Evolutionary conservation across 2,888 invertebrate species (phyloP), one percentile per base, ranked within the genome.

Genomic region (Thymelicus acteon): DNA sequence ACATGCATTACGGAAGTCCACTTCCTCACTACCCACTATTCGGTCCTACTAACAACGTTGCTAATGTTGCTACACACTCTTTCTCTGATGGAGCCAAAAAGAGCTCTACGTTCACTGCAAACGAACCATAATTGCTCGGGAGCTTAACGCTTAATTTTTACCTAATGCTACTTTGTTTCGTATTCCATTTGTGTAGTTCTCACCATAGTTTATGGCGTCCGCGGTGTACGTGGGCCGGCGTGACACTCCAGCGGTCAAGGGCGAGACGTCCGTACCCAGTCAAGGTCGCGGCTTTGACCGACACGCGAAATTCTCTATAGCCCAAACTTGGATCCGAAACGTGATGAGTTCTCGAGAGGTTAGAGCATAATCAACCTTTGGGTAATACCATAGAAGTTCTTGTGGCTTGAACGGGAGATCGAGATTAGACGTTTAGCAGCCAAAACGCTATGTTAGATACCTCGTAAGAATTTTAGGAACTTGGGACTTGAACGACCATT

Each of bases 271-370:
- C 74, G 75, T 63, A 72, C 76, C 72, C 76, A 71, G 71, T 68
- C 79, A 82, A 82, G 82, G 82, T 82, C 80, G 76, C 75, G 77
- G 71, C 77, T 76, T 76, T 75, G 79, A 79, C 80, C 78, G 77
- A 74, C 73, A 74, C 75, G 74, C 75, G 72, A 78, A 78, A 75
- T 76, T 77, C 67, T 76, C 75, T 67, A 75, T 76, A 76, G 77
- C 24, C 60, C 52, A 40, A 58, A 52, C 49, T 64, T 60, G 52
- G 37, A 44, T 24, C 6, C 0, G n/a, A 39, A 39, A 58, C 58
- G n/a, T 3, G 4, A 37, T 15, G 39, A n/a, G 12, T 12, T 3
- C 7, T 13, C 8, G 49, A 58, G 49, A 70, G 24, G 40, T 1
- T 37, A 44, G 40, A 8, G 19, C 24, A 24, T 8, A 24, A 54